Evolutionary conservation across 1,140 invertebrate species (phyloP).

Genomic region (Drosophila ananassae): DNA sequence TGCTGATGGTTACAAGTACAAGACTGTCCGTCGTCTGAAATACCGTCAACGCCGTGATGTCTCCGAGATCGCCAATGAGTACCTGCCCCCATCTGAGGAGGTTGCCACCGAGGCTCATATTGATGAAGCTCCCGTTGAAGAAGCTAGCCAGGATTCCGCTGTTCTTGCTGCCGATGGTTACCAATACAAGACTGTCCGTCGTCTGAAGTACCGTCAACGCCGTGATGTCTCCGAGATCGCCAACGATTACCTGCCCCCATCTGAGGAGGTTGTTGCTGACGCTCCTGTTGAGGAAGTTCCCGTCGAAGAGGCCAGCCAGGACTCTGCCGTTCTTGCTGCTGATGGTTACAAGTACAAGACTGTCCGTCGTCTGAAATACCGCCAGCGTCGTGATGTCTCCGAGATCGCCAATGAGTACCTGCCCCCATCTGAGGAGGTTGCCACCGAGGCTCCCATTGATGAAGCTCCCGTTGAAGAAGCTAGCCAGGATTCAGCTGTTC

Average conservation of each 20-base stretch:
- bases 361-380: slow-evolving; percentile 57
- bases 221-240: slow-evolving; percentile 67
- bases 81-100: slow-evolving; percentile 57
- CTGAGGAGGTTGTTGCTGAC: slow-evolving; percentile 25
- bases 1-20: slow-evolving; percentile 65
- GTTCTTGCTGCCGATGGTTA: slow-evolving; percentile 62
- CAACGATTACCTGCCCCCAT: slow-evolving; percentile 52
- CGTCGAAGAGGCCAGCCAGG: slow-evolving; percentile 26
- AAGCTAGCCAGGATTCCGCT: slow-evolving; percentile 43
- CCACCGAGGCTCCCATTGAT: slow-evolving; percentile 24
- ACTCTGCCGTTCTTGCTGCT: slow-evolving; percentile 35
- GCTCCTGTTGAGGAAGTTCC: slow-evolving; percentile 15
- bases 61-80: slow-evolving; percentile 55
- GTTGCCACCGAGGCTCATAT: slow-evolving; percentile 28
- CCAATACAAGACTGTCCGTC: slow-evolving; percentile 65
- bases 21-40: slow-evolving; percentile 61
- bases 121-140: slow-evolving; percentile 25
- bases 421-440: slow-evolving; percentile 52
- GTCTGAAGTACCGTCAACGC: slow-evolving; percentile 61
- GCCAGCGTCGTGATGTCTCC: slow-evolving; percentile 65
- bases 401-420: slow-evolving; percentile 66
- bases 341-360: slow-evolving; percentile 69
- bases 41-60: slow-evolving; percentile 71
- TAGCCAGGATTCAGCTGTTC: slow-evolving; percentile 52
- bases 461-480: slow-evolving; percentile 34